Evolutionary conservation across 2,113 vertebrate genomes (phyloP), one percentile per base, ranked within the genome.

Genomic region (Poeciliopsis retropinna): DNA sequence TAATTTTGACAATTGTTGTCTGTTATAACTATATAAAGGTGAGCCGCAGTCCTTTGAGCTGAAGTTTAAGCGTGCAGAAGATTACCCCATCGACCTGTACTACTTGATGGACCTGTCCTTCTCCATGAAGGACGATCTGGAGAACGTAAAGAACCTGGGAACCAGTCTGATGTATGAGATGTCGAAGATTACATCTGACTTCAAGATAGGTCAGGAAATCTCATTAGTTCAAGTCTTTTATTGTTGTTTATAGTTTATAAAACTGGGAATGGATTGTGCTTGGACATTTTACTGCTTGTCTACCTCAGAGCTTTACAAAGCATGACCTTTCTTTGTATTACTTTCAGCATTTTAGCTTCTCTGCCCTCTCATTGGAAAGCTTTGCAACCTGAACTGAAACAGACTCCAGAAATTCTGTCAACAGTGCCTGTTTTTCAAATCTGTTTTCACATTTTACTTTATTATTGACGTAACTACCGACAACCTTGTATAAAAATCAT

Each of bases 51-150:
- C 93, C 0, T 97, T 99, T 79, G 73, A 93, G 44, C 87, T 99
- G 85, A 98, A 94, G 85, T 99, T 99, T 88, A 99, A 98, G 85
- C 94, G 98, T 78, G 98, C 97, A 0, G 97, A 99, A 87, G 97
- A 99, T 90, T 99, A 99, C 64, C 97, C 98, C 19, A 99, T 99
- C 10, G 98, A 99, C 76, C 94, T 99, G 22, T 99, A 99, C 94
- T 99, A 99, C 89, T 92, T 99, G 87, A 99, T 99, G 98, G 98
- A 99, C 91, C 95, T 99, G 66, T 99, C 97, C 19, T 99, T 94
- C 90, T 99, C 98, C 3, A 99, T 99, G 98, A 97, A 98, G 81
- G 98, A 99, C 28, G 98, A 99, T 83, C 93, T 99, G 87, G 97
- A 99, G 87, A 99, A 99, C 12, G 97, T 99, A 2, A 99, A 99